These are phyloP conservation scores for Poecile atricapillus DNA, from an alignment of 2,113 vertebrate species.

Conservation along the genomic window DNA sequence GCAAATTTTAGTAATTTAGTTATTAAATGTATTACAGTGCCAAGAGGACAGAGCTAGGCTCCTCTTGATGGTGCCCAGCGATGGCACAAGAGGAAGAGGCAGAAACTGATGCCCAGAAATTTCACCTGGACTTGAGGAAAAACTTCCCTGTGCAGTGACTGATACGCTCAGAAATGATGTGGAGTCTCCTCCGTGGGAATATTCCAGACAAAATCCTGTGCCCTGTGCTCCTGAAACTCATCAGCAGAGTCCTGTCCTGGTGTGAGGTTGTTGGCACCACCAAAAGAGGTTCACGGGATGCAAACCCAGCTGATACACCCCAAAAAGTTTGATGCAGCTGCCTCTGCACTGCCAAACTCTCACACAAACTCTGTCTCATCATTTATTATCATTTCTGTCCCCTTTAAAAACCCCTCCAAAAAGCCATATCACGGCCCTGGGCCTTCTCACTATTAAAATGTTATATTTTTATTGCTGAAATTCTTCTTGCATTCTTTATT, in stretches of 20 bases:
- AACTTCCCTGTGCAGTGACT: not conserved
- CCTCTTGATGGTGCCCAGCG: not conserved
- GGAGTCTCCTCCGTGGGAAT: not conserved
- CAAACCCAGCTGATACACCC: fast-evolving
- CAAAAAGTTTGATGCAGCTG: fast-evolving
- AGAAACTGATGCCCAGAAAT: not conserved
- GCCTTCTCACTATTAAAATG: not conserved
- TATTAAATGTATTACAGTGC: not conserved
- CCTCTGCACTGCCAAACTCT: not conserved
- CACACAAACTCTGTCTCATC: not conserved
- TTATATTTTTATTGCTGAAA: not conserved
- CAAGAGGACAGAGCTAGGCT: not conserved
- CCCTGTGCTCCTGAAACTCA: too few relatives aligned
- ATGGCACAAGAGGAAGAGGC: not conserved
- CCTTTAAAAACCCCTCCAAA: not conserved
- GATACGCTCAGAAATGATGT: fast-evolving
- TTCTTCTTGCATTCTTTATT: not conserved
- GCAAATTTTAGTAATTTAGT: not conserved
- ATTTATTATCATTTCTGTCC: not conserved
- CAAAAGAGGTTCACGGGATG: fast-evolving
- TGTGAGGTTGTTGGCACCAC: not conserved
- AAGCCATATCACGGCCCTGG: fast-evolving
- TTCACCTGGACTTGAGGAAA: not conserved
- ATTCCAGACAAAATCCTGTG: not conserved
- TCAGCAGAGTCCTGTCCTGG: not conserved